Conservation (phyloP, 2,113 vertebrate genomes). For the Tragelaphus imberbis region DNA sequence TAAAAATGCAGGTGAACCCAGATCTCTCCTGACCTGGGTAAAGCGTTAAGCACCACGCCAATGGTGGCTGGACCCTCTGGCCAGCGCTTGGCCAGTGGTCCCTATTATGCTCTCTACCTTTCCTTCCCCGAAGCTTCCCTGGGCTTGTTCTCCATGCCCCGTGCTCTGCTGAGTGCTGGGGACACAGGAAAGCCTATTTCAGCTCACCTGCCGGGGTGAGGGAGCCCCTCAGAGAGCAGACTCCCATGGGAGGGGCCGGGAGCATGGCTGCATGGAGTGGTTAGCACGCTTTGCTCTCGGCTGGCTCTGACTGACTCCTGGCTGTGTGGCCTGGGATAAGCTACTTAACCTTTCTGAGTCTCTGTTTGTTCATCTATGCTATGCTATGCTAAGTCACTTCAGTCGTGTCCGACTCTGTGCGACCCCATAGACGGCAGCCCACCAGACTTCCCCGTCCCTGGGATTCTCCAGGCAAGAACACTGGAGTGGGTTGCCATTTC, state of each 20-base stretch:
- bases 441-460: too few relatives aligned
- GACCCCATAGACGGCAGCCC: too few relatives aligned
- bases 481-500: too few relatives aligned
- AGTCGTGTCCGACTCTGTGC: too few relatives aligned
- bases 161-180: background rate
- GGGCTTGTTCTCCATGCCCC: background rate
- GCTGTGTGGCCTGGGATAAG: background rate
- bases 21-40: background rate
- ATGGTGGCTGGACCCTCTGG: background rate
- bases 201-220: background rate
- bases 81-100: background rate
- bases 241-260: background rate
- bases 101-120: rapidly evolving
- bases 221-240: background rate
- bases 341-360: background rate
- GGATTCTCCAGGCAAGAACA: too few relatives aligned
- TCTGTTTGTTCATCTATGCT: background rate
- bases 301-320: background rate
- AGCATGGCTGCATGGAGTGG: background rate
- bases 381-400: too few relatives aligned
- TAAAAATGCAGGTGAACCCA: background rate
- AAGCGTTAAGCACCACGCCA: background rate
- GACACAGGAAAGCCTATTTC: background rate
- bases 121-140: background rate
- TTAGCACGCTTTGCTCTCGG: rapidly evolving